These are phyloP conservation scores for Nesogale talazaci DNA, from an alignment of 2,113 vertebrate species.

Conservation along the genomic window DNA sequence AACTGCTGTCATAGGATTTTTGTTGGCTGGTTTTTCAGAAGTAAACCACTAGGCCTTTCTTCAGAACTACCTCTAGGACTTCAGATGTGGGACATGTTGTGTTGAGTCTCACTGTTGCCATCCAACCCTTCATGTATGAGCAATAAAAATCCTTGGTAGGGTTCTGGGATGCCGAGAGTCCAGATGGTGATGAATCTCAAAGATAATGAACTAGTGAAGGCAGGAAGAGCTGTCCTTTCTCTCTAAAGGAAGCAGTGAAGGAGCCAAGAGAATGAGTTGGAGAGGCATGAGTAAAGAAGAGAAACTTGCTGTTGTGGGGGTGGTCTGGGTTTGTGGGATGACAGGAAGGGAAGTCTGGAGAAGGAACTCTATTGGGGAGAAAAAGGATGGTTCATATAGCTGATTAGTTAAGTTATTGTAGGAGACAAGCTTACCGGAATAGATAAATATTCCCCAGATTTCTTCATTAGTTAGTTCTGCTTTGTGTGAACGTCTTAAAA, in stretches of 20 bases:
- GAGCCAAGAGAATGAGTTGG: too few species aligned
- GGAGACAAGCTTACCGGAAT: not conserved
- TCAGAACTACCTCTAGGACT: not conserved
- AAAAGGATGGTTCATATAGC: constrained; percentile 24
- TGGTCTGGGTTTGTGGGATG: not conserved
- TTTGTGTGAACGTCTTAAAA: not conserved
- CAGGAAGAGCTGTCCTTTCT: not conserved
- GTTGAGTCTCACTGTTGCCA: not conserved
- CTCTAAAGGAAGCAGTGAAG: not conserved
- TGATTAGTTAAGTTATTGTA: constrained; percentile 15
- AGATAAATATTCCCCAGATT: constrained; percentile 43
- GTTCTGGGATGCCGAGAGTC: not conserved
- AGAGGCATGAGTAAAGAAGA: not conserved
- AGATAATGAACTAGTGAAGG: not conserved
- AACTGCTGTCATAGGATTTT: not conserved
- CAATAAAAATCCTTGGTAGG: not conserved
- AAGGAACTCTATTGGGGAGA: constrained; percentile 37
- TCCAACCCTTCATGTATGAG: not conserved
- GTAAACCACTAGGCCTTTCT: too few species aligned
- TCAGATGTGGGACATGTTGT: not conserved
- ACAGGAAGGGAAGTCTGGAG: constrained; percentile 32
- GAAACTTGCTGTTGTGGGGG: not conserved
- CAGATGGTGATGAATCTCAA: not conserved
- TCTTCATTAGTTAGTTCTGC: constrained; percentile 56
- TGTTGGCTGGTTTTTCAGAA: too few species aligned